Conservation (phyloP, 1,140 invertebrate species). For the Oscheius sp. region DNA sequence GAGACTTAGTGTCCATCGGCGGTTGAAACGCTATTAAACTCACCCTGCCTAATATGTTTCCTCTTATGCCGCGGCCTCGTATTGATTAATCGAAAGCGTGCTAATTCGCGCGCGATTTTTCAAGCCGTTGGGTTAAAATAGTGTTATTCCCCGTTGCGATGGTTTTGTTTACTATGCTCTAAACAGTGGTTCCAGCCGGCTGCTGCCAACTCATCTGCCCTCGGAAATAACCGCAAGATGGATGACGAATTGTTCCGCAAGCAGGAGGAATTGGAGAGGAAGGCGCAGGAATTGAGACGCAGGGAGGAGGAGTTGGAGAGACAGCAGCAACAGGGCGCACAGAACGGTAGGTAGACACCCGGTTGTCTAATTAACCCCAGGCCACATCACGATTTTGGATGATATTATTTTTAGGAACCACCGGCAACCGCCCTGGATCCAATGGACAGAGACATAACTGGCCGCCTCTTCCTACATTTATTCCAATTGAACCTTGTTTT, state of each 20-base stretch:
- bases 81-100: constrained; percentile 27
- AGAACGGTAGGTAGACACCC: neutral
- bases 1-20: no score
- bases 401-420: constrained; percentile 16
- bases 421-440: neutral
- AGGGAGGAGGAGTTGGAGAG: constrained; percentile 57
- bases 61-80: constrained; percentile 10
- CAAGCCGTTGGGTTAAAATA: neutral
- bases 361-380: neutral
- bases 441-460: constrained; percentile 76
- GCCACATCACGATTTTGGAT: neutral
- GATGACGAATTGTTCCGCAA: constrained; percentile 58
- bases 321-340: constrained; percentile 29
- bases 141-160: no score
- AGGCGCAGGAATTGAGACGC: constrained; percentile 56
- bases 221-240: constrained; percentile 35
- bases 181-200: neutral
- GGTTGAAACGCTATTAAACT: no score
- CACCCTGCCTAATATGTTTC: neutral
- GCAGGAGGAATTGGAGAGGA: constrained; percentile 55
- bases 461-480: constrained; percentile 90
- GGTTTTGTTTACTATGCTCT: neutral
- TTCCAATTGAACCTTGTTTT: constrained; percentile 89
- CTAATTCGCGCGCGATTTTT: neutral
- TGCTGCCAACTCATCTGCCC: neutral